Conservation (phyloP, 2,113 vertebrate genomes). For the Manacus vitellinus region DNA sequence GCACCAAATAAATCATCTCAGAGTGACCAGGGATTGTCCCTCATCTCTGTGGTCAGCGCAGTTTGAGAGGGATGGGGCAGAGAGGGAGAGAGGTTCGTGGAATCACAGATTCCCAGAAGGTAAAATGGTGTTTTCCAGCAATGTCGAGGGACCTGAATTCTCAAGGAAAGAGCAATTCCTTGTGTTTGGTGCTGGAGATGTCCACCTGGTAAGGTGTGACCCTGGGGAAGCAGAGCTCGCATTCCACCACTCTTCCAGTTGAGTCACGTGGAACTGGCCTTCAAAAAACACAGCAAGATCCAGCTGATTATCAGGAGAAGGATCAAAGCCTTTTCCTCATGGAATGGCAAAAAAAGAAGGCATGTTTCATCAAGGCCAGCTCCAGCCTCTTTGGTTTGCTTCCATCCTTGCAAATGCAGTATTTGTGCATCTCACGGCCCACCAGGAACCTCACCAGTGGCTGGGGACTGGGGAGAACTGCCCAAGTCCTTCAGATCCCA, state of each 20-base stretch:
- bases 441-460: accelerated
- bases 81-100: neutral
- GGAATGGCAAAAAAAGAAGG: neutral
- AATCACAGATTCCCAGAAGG: neutral
- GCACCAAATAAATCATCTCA: neutral
- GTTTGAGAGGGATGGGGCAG: neutral
- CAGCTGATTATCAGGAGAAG: neutral
- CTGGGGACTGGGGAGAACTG: neutral
- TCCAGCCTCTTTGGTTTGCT: neutral
- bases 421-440: neutral
- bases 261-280: neutral
- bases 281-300: neutral
- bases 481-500: neutral
- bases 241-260: neutral
- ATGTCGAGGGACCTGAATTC: neutral
- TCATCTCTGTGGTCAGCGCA: neutral
- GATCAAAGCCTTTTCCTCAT: neutral
- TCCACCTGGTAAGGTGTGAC: neutral
- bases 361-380: neutral
- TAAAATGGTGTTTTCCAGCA: neutral
- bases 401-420: neutral
- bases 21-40: neutral
- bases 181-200: neutral
- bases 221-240: neutral
- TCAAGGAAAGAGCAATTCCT: neutral